Evolutionary conservation across 2,113 vertebrate genomes (phyloP), one percentile per base, ranked within the genome.

Genomic region (Pycnonotus jocosus): DNA sequence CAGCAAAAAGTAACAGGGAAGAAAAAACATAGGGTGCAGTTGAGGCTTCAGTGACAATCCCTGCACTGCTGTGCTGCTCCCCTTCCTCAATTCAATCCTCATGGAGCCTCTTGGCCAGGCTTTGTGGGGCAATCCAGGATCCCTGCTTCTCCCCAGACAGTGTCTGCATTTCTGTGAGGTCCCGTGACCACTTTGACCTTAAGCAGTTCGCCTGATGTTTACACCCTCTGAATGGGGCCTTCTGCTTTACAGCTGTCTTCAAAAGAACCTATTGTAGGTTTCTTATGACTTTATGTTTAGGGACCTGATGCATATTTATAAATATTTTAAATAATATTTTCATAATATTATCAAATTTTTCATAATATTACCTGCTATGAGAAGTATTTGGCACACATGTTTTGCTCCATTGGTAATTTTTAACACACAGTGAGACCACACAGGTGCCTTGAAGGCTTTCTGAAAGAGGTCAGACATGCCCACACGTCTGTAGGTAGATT

Each of bases 121-220:
- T 92, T 19, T 2, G 0, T 48, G 48, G 24, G 8, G 6, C 47
- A 68, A 11, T 13, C 10, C 42, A 54, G n/a, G 33, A 60, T 50
- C 27, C 18, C 22, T 17, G 3, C 37, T 70, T 61, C 37, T 51
- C 56, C 54, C 31, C 2, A 7, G 37, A 60, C 8, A 44, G 38
- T 11, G 9, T 50, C 14, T 5, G 1, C 9, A 16, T 23, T 58
- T n/a, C 42, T 74, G 25, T 0, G 1, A 80, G 31, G 17, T 72
- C 11, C 35, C 3, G 8, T 35, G n/a, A 54, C 1, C 4, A 22
- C 8, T 40, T 62, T 21, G 13, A 54, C 15, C 8, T 88, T 47
- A 69, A 81, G 7, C 30, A 56, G 12, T 58, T 71, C 14, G 65
- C 23, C 66, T 71, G 35, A 24, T 58, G 11, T 47, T 76, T 61